Evolutionary conservation across 1,140 invertebrate species (phyloP), one percentile per base, ranked within the genome.

Genomic region (Calliopsis andreniformis): DNA sequence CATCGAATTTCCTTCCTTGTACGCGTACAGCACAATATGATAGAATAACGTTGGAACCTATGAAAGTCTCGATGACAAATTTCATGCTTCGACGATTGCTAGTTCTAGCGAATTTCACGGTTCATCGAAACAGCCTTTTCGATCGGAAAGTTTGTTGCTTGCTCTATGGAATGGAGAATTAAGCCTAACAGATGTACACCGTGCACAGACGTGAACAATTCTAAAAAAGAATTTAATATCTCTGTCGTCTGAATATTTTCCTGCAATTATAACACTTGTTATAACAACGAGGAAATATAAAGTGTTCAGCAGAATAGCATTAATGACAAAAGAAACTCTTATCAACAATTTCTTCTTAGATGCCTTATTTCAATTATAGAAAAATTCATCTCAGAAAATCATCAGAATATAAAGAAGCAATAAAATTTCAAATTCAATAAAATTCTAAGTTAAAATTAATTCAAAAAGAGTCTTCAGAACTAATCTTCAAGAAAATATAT

Each of bases 51-150:
- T 53, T 51, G 66, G 62, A 49, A 81, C 64, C 62, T 76, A 82
- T 79, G 80, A 81, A 82, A 79, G 84, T 76, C 69, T 72, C 70
- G 64, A 73, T 63, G 79, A 84, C 84, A 79, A 83, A 87, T 87
- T 86, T 87, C 84, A 87, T 79, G 82, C 72, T 70, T 68, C 76
- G 77, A 73, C 63, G 82, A 71, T 51, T 68, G 67, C 56, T 58
- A 76, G 72, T 76, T 70, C 80, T 80, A 70, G 63, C 67, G 70
- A 87, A 87, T 87, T 87, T 87, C 86, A 87, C 81, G 86, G 77
- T 70, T 78, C 85, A 79, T 67, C 84, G 70, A 78, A 77, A 68
- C 55, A 62, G 63, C 35, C 72, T 67, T 82, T 62, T 71, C 47
- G 78, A 82, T 80, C 71, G 71, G 25, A 16, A 62, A 80, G 53